phyloP scores from a whole-genome alignment of 1,140 invertebrate species.

The Cydia splendana region DNA sequence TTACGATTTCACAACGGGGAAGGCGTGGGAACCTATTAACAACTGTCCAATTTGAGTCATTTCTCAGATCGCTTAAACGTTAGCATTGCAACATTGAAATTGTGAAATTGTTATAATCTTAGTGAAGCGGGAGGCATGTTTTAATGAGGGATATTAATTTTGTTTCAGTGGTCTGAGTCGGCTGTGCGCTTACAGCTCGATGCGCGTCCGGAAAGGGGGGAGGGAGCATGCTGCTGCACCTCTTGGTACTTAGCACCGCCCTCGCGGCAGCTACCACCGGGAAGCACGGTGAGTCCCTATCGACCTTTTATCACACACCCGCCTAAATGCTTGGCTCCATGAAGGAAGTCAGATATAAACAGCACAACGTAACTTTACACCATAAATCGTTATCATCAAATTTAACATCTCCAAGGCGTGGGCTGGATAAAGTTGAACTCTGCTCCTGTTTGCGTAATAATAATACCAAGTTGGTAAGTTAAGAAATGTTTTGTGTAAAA shows the following conservation, averaged over 20 bases:
- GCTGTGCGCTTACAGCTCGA: constrained; percentile 54
- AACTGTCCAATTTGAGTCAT: constrained; percentile 44
- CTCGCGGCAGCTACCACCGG: constrained; percentile 68
- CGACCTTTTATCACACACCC: constrained; percentile 22
- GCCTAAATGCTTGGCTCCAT: neutral
- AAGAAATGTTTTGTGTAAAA: constrained; percentile 67
- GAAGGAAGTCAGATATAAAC: constrained; percentile 31
- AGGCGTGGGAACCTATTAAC: constrained; percentile 47
- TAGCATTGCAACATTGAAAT: neutral
- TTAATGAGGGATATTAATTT: constrained; percentile 30
- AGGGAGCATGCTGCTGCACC: constrained; percentile 71
- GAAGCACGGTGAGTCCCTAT: constrained; percentile 62
- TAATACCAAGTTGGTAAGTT: constrained; percentile 64
- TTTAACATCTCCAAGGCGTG: constrained; percentile 45
- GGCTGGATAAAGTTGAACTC: constrained; percentile 43
- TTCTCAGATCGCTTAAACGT: constrained; percentile 33
- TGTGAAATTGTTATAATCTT: neutral
- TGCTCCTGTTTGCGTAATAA: constrained; percentile 64
- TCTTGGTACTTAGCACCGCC: constrained; percentile 73
- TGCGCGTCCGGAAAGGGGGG: constrained; percentile 56
- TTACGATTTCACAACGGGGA: constrained; percentile 45
- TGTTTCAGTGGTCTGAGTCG: constrained; percentile 54
- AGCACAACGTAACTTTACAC: constrained; percentile 28
- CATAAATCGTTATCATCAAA: constrained; percentile 33
- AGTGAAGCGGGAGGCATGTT: neutral